Base-by-base conservation (phyloP, 2,113 vertebrate species). In the Aegotheles bennettii region DNA sequence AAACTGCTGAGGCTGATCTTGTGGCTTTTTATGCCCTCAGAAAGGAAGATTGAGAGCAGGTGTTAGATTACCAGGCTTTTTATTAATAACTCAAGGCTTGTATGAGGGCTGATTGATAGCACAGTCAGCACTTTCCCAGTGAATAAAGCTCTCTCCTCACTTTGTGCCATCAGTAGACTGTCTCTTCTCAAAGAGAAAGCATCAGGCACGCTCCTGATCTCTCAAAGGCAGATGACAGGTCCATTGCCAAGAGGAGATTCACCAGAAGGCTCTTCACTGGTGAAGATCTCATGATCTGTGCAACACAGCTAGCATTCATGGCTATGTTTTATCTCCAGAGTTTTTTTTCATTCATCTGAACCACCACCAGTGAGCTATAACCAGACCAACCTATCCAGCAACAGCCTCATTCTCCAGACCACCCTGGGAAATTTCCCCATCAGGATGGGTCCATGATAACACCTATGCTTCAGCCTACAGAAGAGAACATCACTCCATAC, bases 1-100 rank as follows among this genome's bases (percentile, higher is more conserved):
- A 95, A 98, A 97, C 95, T 97, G 95, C 97, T 96, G 96, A 91
- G 83, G 68, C 95, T 92, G 83, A 96, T 97, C 87, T 93, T 91
- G 94, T 86, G 92, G 92, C 87, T 86, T 95, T 97, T 97, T 97
- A 96, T 93, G 95, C 93, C 56, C 84, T 94, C 71, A 47, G 16
- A 95, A 96, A 93, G 61, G 80, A 96, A 96, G 92, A 91, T 89
- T 93, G 87, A 92, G 57, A 97, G 87, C 90, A 90, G 93, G 83
- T 93, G 75, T 77, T 96, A 86, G 89, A 95, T 95, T 90, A 92
- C 61, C 43, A 56, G 74, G 31, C 57, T 96, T 91, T 95, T 97
- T 97, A 96, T 96, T 97, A 96, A 95, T 95, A 97, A 96, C 77
- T 94, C 78, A 81, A 90, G 67, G 84, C 90, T 83, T 89, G 48